Base-by-base conservation (phyloP, 2,797 vertebrate species). In the Rhinichthys osculus region DNA sequence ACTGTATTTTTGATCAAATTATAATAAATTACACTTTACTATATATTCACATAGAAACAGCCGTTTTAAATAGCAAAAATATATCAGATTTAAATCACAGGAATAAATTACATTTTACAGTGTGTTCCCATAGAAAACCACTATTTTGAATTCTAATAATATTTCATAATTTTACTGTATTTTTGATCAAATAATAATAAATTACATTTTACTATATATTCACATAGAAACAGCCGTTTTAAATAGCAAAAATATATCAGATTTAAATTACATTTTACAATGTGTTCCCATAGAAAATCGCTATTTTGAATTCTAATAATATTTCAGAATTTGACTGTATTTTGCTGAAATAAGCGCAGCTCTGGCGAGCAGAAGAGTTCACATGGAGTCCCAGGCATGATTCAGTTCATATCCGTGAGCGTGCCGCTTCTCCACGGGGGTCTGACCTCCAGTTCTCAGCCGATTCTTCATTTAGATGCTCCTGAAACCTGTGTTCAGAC, bases 361-460 rank as follows among this genome's bases (percentile, higher is more conserved):
- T 4, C 16, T 30, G 13, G 0, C 2, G n/a, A 42, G 38, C 10
- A 44, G 42, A 44, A 44, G 42, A 3, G 44, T 54, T 54, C 52
- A 42, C 82, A 83, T 33, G 92, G 89, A 87, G 88, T 79, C 89
- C 84, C 90, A 91, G 92, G 92, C 90, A 92, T 90, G 89, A 93
- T 92, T 94, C 94, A 94, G 92, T 93, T 91, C 91, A 91, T 79
- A 91, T 91, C 89, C 90, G 84, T 88, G 91, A 94, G 92, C 93
- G 92, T 84, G 13, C 70, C 69, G 82, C 73, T 81, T 17, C 54
- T 84, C 54, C 42, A 11, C 17, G 89, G 88, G 93, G 92, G 89
- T 69, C 87, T 93, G 93, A 94, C 94, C 93, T 93, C 87, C 77
- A 88, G 90, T 91, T 92, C 91, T 80, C 40, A 83, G 70, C 89